Conservation (phyloP, 1,140 invertebrate species). For the Drosophila setifemur region DNA sequence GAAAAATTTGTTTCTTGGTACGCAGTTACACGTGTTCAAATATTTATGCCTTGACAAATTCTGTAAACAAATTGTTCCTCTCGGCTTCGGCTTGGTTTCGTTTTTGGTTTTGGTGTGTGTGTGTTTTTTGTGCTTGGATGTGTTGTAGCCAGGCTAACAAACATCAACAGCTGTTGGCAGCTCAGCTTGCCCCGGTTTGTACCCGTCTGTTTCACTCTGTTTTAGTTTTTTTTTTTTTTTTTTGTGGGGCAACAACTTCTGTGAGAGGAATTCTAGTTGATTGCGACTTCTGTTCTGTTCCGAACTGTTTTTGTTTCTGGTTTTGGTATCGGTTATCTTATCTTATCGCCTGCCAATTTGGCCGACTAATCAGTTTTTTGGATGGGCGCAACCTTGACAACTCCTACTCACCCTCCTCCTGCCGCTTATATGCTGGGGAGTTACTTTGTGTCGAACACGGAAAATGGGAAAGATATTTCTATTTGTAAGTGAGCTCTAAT, state of each 20-base stretch:
- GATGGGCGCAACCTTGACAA: slow-evolving; percentile 42
- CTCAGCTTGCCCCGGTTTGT: slow-evolving; percentile 23
- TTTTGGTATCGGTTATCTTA: slow-evolving; percentile 31
- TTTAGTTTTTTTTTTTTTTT: neutral
- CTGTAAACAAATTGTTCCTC: slow-evolving; percentile 50
- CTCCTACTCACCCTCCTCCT: neutral
- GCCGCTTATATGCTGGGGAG: slow-evolving; percentile 5
- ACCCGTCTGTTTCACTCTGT: slow-evolving; percentile 12
- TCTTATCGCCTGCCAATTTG: slow-evolving; percentile 42
- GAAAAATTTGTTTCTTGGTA: slow-evolving; percentile 39
- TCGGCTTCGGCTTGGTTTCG: slow-evolving; percentile 26
- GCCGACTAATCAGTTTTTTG: slow-evolving; percentile 39
- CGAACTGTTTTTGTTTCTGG: slow-evolving; percentile 23
- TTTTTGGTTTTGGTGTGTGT: slow-evolving; percentile 23
- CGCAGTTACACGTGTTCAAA: slow-evolving; percentile 53
- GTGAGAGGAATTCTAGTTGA: slow-evolving; percentile 17
- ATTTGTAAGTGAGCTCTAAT: slow-evolving; percentile 19
- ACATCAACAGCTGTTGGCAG: slow-evolving; percentile 43
- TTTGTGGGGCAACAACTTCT: slow-evolving; percentile 44
- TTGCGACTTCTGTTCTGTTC: slow-evolving; percentile 11
- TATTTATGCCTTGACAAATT: slow-evolving; percentile 58
- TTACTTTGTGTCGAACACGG: slow-evolving; percentile 28
- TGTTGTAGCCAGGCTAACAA: slow-evolving; percentile 30
- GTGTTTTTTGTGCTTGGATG: slow-evolving; percentile 22
- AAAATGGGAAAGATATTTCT: slow-evolving; percentile 19